Evolutionary conservation across 2,797 vertebrate species (phyloP).

Genomic region (Acanthiza pusilla): DNA sequence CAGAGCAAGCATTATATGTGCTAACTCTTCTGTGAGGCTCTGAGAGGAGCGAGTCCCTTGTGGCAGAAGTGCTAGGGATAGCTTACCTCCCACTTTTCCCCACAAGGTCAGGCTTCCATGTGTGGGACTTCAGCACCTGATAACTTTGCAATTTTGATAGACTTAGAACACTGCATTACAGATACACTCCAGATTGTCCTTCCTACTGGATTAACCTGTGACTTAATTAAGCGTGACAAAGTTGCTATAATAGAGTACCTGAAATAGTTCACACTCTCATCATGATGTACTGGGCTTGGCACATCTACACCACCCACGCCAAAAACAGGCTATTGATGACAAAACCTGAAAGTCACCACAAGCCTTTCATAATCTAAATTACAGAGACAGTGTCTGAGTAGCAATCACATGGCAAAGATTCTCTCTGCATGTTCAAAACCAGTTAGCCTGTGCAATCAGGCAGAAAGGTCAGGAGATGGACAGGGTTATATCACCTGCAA

Average conservation of each 20-base stretch:
- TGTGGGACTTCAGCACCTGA: background rate
- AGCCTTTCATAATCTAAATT: slow-evolving; percentile 64
- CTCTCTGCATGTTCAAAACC: background rate
- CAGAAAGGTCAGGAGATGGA: slow-evolving; percentile 7
- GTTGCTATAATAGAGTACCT: background rate
- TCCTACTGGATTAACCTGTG: background rate
- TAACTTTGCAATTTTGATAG: background rate
- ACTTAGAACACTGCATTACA: background rate
- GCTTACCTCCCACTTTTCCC: background rate
- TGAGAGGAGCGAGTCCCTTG: rapidly evolving
- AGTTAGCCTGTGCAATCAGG: background rate
- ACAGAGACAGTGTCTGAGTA: slow-evolving; percentile 36
- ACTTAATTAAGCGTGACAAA: background rate
- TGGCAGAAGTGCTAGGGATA: background rate
- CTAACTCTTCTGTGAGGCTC: background rate
- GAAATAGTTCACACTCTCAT: slow-evolving; percentile 23
- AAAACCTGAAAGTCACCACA: slow-evolving; percentile 67
- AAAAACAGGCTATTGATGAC: slow-evolving; percentile 60
- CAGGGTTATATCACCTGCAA: background rate
- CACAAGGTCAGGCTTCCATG: background rate
- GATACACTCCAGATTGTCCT: background rate
- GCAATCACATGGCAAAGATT: slow-evolving; percentile 36
- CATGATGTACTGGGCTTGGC: background rate
- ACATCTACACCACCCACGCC: slow-evolving; percentile 30
- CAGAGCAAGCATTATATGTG: background rate